Conservation (phyloP, 2,888 invertebrate species). For the Idaea biselata region DNA sequence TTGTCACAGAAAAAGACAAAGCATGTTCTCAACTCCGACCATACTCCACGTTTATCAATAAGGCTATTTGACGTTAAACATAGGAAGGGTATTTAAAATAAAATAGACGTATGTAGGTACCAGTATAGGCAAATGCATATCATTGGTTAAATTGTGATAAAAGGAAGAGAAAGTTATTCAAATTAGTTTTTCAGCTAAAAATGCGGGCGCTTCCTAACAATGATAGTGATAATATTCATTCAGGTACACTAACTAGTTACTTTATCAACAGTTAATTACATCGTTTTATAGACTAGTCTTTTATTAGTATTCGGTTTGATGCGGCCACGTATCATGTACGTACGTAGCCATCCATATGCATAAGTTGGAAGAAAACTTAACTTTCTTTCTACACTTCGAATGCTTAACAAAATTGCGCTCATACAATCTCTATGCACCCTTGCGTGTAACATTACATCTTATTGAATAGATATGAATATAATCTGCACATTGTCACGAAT, state of each 20-base stretch:
- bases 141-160: not conserved
- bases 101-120: not conserved
- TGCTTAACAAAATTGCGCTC: constrained; percentile 61
- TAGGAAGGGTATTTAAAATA: not conserved
- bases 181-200: not conserved
- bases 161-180: not conserved
- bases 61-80: not conserved
- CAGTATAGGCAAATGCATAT: not conserved
- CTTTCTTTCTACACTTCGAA: constrained; percentile 68
- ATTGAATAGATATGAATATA: constrained; percentile 24
- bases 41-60: too few relatives aligned
- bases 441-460: constrained; percentile 43
- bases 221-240: not conserved
- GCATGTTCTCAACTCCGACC: too few relatives aligned
- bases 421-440: constrained; percentile 61
- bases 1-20: too few relatives aligned
- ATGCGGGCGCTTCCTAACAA: not conserved
- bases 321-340: constrained; percentile 18
- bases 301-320: not conserved
- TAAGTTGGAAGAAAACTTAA: constrained; percentile 60
- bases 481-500: constrained; percentile 4
- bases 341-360: constrained; percentile 56
- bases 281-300: not conserved
- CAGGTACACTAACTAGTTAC: not conserved
- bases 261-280: not conserved